Evolutionary conservation across 2,888 invertebrate species (phyloP), one percentile per base, ranked within the genome.

Genomic region (Hetaerina titia): DNA sequence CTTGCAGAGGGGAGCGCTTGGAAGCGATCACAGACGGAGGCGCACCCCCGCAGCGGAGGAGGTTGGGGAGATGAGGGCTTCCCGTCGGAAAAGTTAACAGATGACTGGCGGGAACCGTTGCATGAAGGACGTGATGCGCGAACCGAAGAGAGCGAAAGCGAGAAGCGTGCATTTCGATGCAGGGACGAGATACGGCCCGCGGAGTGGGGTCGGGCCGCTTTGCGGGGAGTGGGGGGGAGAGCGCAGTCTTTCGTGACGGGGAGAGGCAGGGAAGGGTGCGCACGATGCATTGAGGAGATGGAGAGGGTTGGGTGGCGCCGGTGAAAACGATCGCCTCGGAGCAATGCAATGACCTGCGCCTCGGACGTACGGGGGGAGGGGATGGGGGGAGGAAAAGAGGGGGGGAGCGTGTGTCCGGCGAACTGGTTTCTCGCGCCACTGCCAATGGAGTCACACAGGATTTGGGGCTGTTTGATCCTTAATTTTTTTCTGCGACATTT

Each of bases 141-240:
- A 45, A 90, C 92, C 92, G 69, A 57, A 92, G 69, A 90, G 90
- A 90, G 90, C 90, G 90, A 90, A 90, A 92, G 92, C 69, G 69
- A 64, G 92, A 69, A 45, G 64, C 56, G 63, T n/a, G 56, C 45
- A 45, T 45, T 45, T 45, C 45, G 45, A 45, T 45, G 45, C 45
- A 89, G 57, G 56, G 45, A 22, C 15, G 56, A 89, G 89, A 89
- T 17, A n/a, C 57, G 58, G 15, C 57, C 19, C 9, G 58, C 56
- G 31, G 89, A 89, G 45, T 57, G 11, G 45, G 45, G 4, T 45
- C 45, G 45, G 45, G 45, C 45, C 45, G 45, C 45, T 45, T 45
- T 45, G 45, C 45, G 45, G 1, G 45, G 45, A 64, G 64, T 2
- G 89, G 57, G n/a, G 56, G 89, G 22, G 89, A n/a, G 89, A 56